Base-by-base conservation (phyloP, 2,113 vertebrate genomes). In the Pelecanoides urinatrix region DNA sequence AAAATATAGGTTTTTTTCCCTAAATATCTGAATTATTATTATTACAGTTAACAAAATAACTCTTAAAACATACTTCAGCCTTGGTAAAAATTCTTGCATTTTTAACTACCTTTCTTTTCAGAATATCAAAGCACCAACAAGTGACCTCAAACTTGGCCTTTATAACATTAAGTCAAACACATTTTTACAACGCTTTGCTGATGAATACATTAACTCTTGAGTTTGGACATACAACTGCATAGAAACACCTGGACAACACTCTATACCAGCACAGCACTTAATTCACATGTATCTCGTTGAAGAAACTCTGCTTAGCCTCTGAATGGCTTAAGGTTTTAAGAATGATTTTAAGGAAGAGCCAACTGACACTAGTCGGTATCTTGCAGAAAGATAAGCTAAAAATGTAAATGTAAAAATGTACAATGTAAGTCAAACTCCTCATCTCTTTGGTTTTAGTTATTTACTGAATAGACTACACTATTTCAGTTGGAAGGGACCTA, bases 1-100 rank as follows among this genome's bases (percentile, higher is more conserved):
- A 88, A 78, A 92, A 0, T 4, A 30, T 13, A 18, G 1, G 1
- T 0, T 0, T 36, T 78, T 76, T 22, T 2, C 6, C 38, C 47
- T 62, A 55, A 82, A 67, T 50, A 66, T 42, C 11, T 58, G 6
- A 45, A 38, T 49, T 72, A 45, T 30, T 65, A 26, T 38, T 67
- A 25, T n/a, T 82, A 44, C 3, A 68, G 42, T 22, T 52, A 75
- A 29, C 10, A 49, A 67, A 78, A 30, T 25, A 52, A 78, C 56
- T 63, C 19, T 32, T 44, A 47, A 94, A 86, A 68, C 8, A 44
- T 29, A 67, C 22, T 85, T 74, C 40, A 73, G 19, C 25, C 6
- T 21, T 7, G 4, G 19, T 67, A 81, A 89, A 88, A 74, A 77
- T 42, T 56, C 23, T 49, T 61, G 52, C 10, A 9, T 7, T 10